Conservation (phyloP, 92 coral and sea anemone genomes). For the Actinostola sp. region DNA sequence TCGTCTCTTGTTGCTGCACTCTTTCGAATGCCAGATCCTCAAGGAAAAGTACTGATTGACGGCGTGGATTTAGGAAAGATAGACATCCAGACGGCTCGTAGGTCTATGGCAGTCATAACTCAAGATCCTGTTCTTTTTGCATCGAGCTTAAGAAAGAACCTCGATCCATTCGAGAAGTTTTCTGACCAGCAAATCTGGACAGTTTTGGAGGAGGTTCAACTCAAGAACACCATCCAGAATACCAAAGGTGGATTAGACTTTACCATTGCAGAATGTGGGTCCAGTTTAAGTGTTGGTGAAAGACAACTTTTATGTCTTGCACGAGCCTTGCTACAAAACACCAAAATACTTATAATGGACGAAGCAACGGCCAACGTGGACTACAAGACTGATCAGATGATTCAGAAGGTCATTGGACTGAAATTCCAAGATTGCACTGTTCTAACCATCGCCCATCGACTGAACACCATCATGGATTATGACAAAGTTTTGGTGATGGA, state of each 20-base stretch:
- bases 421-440: conserved; percentile 7
- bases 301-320: conserved; percentile 20
- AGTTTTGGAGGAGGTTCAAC: conserved; percentile 19
- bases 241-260: background rate
- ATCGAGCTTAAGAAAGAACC: conserved; percentile 4
- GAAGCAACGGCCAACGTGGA: conserved; percentile 29
- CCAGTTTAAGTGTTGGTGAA: conserved; percentile 19
- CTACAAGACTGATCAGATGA: conserved; percentile 16
- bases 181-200: conserved; percentile 17
- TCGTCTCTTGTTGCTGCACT: no score
- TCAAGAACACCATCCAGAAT: conserved; percentile 4
- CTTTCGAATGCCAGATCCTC: no score
- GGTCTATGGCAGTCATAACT: no score
- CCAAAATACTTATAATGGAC: conserved; percentile 24
- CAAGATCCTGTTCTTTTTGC: conserved; percentile 22
- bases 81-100: no score
- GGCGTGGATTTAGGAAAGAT: no score
- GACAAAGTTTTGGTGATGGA: conserved; percentile 14
- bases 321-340: conserved; percentile 18
- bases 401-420: conserved; percentile 11
- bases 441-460: conserved; percentile 3
- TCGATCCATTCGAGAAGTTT: conserved; percentile 18
- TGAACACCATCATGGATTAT: no score
- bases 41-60: no score
- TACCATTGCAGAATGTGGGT: conserved; percentile 11